Evolutionary conservation across 53 echinoderm and acorn worm species (phyloP), one percentile per base, ranked within the genome.

Genomic region (Apostichopus leukothele): DNA sequence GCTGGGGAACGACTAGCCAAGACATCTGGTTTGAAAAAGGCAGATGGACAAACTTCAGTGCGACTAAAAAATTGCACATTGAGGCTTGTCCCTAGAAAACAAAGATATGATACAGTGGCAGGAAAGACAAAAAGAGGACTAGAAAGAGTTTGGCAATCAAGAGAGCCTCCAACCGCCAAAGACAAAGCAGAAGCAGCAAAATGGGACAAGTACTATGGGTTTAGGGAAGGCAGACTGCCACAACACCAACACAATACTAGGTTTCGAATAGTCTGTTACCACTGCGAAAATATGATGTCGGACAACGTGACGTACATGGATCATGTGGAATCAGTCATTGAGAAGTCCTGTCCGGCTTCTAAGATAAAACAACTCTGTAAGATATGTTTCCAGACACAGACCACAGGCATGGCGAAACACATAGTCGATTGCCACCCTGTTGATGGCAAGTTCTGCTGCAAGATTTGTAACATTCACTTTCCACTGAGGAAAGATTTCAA

Each of bases 241-340:
- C 26, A 39, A 18, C 85, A 85, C 67, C 26, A 85, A 16, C 85
- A 85, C 85, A 85, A 85, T 51, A 85, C 85, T 1, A 63, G 85
- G 50, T 85, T 85, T 60, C 66, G 67, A 51, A 66, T 85, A 26
- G 67, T 85, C 50, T 85, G 85, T 68, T 85, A 67, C 67, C 85
- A 85, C 50, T 85, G 85, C 18, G 85, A 85, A 7, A 67, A 85
- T 13, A 22, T 85, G 67, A 85, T 85, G 85, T 50, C 85, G 0
- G 85, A 85, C 85, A 85, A 85, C 8, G 67, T 85, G 9, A 67
- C 85, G 11, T 85, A 85, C 67, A 85, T 85, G 85, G 85, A 85
- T 26, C 85, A 85, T 14, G 85, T 85, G 5, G 85, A 63, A 60
- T 50, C 61, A 18, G 85, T 85, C 26, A 85, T 85, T 39, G 85